A percentile compares a stretch with the other conserved stretches of the same genome.
Conservation (phyloP, 2,113 vertebrate species). For the Chionis minor region DNA sequence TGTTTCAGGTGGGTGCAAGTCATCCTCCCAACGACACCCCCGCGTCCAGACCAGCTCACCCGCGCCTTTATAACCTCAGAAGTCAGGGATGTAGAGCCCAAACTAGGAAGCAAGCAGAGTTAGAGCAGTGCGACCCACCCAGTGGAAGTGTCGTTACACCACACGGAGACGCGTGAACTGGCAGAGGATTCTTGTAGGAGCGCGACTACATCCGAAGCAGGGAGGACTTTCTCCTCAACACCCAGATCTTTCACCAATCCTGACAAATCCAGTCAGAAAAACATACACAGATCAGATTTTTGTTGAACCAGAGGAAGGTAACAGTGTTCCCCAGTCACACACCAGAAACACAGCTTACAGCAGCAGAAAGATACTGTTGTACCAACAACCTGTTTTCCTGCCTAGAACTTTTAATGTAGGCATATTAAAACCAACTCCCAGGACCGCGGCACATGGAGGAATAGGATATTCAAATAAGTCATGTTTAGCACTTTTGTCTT, state of each 20-base stretch:
- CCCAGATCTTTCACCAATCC: neutral
- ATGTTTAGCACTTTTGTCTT: neutral
- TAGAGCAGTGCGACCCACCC: neutral
- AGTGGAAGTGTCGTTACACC: rapidly evolving
- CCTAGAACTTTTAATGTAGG: neutral
- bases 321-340: neutral
- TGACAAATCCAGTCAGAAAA: neutral
- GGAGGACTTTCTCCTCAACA: neutral
- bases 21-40: rapidly evolving
- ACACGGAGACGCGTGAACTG: rapidly evolving
- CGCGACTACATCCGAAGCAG: rapidly evolving
- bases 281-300: rapidly evolving
- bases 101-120: neutral
- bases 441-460: neutral
- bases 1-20: neutral
- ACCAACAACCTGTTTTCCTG: neutral
- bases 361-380: neutral
- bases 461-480: neutral
- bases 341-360: neutral
- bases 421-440: neutral
- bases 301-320: neutral
- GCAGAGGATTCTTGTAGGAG: neutral
- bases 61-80: neutral
- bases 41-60: neutral
- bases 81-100: neutral